Conservation (phyloP, 2,797 vertebrate species). For the Hemitrygon akajei region DNA sequence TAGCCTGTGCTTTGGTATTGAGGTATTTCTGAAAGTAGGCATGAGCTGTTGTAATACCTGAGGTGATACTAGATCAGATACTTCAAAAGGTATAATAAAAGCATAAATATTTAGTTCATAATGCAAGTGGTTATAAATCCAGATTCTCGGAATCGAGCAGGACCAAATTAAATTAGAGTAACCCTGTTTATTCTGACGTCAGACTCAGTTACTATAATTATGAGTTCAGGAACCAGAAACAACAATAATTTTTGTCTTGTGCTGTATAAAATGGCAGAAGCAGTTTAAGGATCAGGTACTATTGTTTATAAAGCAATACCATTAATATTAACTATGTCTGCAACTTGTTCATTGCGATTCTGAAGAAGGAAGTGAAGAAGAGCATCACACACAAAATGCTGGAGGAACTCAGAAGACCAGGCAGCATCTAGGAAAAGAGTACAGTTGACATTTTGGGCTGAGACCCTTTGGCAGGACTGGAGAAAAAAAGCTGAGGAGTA, state of each 20-base stretch:
- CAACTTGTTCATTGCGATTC: not conserved
- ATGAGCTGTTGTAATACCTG: not conserved
- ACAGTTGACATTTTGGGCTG: too few relatives aligned
- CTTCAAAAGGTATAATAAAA: not conserved
- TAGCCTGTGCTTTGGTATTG: not conserved
- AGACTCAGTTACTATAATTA: not conserved
- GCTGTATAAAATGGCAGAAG: not conserved
- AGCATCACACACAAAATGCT: too few relatives aligned
- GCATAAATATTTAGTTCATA: not conserved
- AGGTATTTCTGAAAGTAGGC: not conserved
- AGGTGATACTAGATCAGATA: not conserved
- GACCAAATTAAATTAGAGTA: not conserved
- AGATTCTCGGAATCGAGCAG: not conserved
- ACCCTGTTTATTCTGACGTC: not conserved
- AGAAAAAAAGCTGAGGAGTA: too few relatives aligned
- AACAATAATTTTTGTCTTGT: not conserved
- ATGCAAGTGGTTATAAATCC: not conserved
- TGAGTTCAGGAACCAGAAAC: not conserved
- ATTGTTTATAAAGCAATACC: not conserved
- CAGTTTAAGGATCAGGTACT: not conserved
- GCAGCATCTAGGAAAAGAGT: too few relatives aligned
- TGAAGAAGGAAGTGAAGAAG: not conserved
- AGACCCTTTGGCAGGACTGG: too few relatives aligned
- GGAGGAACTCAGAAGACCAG: too few relatives aligned
- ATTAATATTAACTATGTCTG: not conserved